Evolutionary conservation across 2,113 vertebrate genomes (phyloP).

Genomic region (Charadrius vociferus): DNA sequence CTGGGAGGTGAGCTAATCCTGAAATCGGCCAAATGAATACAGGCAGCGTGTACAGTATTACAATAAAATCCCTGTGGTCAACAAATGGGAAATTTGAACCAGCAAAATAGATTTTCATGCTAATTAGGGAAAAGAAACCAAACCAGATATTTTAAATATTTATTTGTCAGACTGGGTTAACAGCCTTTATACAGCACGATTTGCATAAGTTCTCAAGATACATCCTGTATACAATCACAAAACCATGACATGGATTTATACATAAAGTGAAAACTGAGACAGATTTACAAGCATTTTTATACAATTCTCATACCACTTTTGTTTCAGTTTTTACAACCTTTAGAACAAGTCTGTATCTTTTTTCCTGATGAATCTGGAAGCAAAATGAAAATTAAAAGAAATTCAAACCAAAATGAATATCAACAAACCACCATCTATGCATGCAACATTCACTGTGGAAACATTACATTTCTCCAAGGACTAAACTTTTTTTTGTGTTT

Average conservation of each 20-base stretch:
- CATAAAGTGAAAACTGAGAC: constrained; percentile 92
- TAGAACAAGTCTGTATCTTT: constrained; percentile 59
- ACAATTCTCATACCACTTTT: constrained; percentile 82
- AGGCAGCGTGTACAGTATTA: background rate
- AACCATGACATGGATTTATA: constrained; percentile 93
- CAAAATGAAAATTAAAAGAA: constrained; percentile 72
- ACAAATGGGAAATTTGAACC: background rate
- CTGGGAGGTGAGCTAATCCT: background rate
- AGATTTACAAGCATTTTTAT: constrained; percentile 95
- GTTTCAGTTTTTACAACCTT: constrained; percentile 83
- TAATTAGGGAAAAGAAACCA: background rate
- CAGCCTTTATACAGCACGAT: constrained; percentile 94
- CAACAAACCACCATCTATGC: constrained; percentile 88
- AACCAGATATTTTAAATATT: constrained; percentile 87
- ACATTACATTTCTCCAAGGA: constrained; percentile 87
- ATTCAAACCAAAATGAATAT: constrained; percentile 65
- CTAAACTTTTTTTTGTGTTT: constrained; percentile 66
- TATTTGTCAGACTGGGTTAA: constrained; percentile 90
- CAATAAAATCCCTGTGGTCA: background rate
- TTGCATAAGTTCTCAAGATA: constrained; percentile 95
- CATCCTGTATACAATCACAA: constrained; percentile 96
- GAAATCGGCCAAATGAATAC: background rate
- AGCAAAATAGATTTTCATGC: background rate
- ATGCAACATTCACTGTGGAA: constrained; percentile 97
- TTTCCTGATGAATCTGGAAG: constrained; percentile 78